Base-by-base conservation (phyloP, 2,113 vertebrate species). In the Hippocampus abdominalis region DNA sequence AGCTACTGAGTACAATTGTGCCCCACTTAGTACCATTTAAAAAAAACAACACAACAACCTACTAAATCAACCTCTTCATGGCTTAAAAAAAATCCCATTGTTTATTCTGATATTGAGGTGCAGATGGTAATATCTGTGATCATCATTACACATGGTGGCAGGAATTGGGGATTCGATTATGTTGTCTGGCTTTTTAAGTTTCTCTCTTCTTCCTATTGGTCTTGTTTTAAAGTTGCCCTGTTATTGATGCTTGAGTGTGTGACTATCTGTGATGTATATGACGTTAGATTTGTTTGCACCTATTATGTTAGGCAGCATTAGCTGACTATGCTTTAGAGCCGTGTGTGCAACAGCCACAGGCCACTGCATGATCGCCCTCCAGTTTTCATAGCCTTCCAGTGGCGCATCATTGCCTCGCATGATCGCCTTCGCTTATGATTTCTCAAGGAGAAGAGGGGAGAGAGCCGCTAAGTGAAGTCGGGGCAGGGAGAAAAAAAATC, bases 351-450 rank as follows among this genome's bases (percentile, higher is more conserved):
- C 61, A 72, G 61, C 66, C 59, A 21, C 25, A 68, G 70, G 66
- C 15, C 8, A 29, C 10, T 60, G 71, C 72, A 16, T n/a, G 69
- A 80, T 84, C 69, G 3, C 72, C 18, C 54, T 56, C 57, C 21
- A 11, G 7, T 76, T 39, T 32, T 13, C 46, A 15, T 16, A 65
- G 68, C 64, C 63, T 23, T 73, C 66, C 32, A n/a, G 48, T 36
- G 23, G 69, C 44, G 62, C 76, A 83, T 85, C 78, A 77, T 71
- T 71, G 78, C 78, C 71, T 53, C 2, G 46, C 63, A 66, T 87
- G 80, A 87, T 85, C 77, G 75, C 78, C 68, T 71, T 53, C 66
- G 48, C 70, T 86, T 86, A 79, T 80, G 82, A 83, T 83, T 88
- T 83, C 66, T 39, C 44, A 72, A 68, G 74, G 63, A 81, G 64